Evolutionary conservation across 2,113 vertebrate species (phyloP).

Genomic region (Asarcornis scutulata): DNA sequence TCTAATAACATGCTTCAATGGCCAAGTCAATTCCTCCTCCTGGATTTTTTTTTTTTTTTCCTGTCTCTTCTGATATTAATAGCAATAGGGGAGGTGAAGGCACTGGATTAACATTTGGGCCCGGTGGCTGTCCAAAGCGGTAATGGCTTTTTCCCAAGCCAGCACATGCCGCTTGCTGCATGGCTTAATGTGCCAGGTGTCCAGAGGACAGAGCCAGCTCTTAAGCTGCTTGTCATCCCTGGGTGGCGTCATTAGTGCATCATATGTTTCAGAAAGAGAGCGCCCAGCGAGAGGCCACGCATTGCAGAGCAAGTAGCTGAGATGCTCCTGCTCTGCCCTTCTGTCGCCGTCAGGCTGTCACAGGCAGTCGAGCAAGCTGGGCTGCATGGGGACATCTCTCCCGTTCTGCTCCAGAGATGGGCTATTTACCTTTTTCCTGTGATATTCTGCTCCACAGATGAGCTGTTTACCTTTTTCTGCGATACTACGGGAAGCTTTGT

Average conservation of each 20-base stretch:
- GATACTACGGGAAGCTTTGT: neutral
- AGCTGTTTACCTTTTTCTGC: neutral
- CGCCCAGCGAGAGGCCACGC: neutral
- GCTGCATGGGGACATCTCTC: neutral
- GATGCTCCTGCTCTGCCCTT: conserved; percentile 13
- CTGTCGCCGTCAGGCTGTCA: accelerated
- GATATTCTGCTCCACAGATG: neutral
- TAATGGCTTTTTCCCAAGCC: conserved; percentile 60
- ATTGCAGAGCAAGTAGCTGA: neutral
- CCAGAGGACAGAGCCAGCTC: conserved; percentile 56
- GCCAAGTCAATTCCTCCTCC: neutral
- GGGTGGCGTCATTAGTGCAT: conserved; percentile 63
- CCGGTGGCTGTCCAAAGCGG: neutral
- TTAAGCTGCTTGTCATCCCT: conserved; percentile 65
- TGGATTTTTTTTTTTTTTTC: neutral
- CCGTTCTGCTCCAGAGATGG: neutral
- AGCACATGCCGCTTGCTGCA: neutral
- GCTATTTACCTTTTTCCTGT: neutral
- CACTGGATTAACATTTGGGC: neutral
- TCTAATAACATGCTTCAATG: neutral
- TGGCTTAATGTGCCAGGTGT: conserved; percentile 31
- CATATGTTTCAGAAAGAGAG: conserved; percentile 55
- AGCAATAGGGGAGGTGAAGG: neutral
- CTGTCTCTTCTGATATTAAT: neutral
- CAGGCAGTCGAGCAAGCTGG: neutral